Evolutionary conservation across 2,888 invertebrate genomes (phyloP).

Genomic region (Pharmacophagus antenor): DNA sequence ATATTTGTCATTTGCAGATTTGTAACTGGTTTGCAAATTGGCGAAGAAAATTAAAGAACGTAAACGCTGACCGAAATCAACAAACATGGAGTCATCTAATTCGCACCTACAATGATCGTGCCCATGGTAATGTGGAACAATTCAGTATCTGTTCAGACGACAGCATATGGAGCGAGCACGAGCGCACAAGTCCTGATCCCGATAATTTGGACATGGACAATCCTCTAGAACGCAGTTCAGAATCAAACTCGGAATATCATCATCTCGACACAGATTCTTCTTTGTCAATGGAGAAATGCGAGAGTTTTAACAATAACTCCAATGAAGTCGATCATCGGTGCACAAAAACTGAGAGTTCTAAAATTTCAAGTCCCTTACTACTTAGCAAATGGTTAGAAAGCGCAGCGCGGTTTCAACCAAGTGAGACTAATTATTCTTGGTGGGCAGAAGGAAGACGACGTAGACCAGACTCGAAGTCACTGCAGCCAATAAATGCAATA

Average conservation of each 20-base stretch:
- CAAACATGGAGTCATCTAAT: slow-evolving; percentile 88
- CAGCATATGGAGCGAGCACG: slow-evolving; percentile 89
- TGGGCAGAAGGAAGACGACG: slow-evolving; percentile 76
- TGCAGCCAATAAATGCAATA: slow-evolving; percentile 49
- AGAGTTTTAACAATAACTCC: slow-evolving; percentile 63
- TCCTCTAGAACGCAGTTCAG: slow-evolving; percentile 54
- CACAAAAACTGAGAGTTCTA: slow-evolving; percentile 44
- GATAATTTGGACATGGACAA: slow-evolving; percentile 51
- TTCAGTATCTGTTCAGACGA: slow-evolving; percentile 89
- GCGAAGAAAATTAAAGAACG: slow-evolving; percentile 89
- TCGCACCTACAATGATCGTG: slow-evolving; percentile 86
- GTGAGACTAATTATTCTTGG: slow-evolving; percentile 85
- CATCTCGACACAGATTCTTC: slow-evolving; percentile 61
- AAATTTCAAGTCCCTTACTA: slow-evolving; percentile 78
- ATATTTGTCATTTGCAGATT: slow-evolving; percentile 69
- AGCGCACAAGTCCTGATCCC: slow-evolving; percentile 53
- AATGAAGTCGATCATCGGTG: slow-evolving; percentile 48
- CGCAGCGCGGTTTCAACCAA: slow-evolving; percentile 86
- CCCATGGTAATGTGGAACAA: slow-evolving; percentile 89
- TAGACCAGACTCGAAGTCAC: slow-evolving; percentile 49
- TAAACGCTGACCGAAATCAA: slow-evolving; percentile 84
- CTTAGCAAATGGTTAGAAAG: slow-evolving; percentile 89
- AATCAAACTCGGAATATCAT: slow-evolving; percentile 48
- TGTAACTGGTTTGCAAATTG: slow-evolving; percentile 93
- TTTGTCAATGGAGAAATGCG: slow-evolving; percentile 49